These are phyloP conservation scores for Brachionus rubens DNA, from an alignment of 1,140 invertebrate genomes.

Conservation along the genomic window DNA sequence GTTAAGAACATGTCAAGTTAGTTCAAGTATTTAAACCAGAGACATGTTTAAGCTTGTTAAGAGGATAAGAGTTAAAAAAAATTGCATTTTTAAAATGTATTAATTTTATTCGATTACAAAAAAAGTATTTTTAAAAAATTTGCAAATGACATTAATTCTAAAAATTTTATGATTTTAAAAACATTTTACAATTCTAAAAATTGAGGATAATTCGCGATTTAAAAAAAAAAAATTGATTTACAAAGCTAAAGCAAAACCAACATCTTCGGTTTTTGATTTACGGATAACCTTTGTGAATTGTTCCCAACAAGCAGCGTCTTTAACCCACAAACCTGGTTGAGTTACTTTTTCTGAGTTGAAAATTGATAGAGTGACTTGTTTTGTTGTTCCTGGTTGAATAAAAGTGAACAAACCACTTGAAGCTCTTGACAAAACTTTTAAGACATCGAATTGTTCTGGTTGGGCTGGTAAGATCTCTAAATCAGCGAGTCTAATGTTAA, in stretches of 20 bases:
- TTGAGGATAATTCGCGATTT: not conserved
- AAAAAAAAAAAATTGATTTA: slow-evolving; percentile 32
- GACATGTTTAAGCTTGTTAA: too few relatives aligned
- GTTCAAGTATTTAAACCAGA: too few relatives aligned
- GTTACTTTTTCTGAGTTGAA: slow-evolving; percentile 29
- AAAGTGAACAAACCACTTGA: slow-evolving; percentile 32
- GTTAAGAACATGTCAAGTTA: too few relatives aligned
- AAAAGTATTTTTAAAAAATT: too few relatives aligned
- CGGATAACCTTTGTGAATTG: not conserved
- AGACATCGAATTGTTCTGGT: not conserved
- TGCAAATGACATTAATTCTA: not conserved
- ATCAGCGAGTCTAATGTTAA: slow-evolving; percentile 21
- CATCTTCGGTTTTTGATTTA: slow-evolving; percentile 2
- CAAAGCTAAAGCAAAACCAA: slow-evolving; percentile 21
- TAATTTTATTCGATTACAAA: slow-evolving; percentile 23
- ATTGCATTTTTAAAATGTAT: not conserved
- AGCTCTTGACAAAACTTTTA: slow-evolving; percentile 31
- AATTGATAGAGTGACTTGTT: not conserved
- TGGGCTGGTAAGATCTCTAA: not conserved
- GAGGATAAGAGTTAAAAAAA: not conserved
- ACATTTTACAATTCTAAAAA: slow-evolving; percentile 12
- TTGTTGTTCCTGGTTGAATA: slow-evolving; percentile 10
- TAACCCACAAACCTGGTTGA: slow-evolving; percentile 23
- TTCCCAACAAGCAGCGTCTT: not conserved
- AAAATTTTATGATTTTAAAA: slow-evolving; percentile 2